Evolutionary conservation across 2,888 invertebrate genomes (phyloP).

Genomic region (Drosophila nigritarsus): DNA sequence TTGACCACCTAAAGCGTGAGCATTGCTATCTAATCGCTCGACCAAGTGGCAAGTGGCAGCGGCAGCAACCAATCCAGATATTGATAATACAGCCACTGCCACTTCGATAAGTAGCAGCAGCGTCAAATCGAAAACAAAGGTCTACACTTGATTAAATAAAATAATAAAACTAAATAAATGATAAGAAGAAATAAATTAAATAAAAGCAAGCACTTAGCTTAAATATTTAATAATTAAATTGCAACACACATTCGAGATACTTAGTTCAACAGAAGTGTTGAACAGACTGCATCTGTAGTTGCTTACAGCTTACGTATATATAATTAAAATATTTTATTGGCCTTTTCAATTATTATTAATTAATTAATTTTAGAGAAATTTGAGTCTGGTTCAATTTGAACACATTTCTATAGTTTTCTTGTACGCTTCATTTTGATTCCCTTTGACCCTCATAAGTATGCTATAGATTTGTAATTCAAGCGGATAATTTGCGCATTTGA

Average conservation of each 20-base stretch:
- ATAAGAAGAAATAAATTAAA: not conserved
- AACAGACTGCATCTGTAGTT: too few species aligned
- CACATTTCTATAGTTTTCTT: not conserved
- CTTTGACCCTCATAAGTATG: conserved; percentile 46
- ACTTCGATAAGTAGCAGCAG: conserved; percentile 38
- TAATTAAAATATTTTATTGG: rapidly evolving
- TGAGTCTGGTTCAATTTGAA: too few species aligned
- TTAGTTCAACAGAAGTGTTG: too few species aligned
- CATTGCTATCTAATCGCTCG: conserved; percentile 44
- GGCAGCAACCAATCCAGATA: conserved; percentile 41
- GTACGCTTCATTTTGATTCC: not conserved
- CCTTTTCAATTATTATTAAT: not conserved
- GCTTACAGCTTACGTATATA: not conserved
- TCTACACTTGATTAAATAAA: not conserved
- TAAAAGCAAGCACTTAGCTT: not conserved
- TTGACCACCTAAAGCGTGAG: conserved; percentile 28
- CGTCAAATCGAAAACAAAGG: conserved; percentile 7
- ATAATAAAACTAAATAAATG: not conserved
- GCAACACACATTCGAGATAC: too few species aligned
- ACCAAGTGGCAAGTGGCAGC: conserved; percentile 34
- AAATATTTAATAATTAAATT: not conserved
- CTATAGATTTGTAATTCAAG: conserved; percentile 38
- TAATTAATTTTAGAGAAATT: not conserved
- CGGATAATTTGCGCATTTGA: conserved; percentile 14
- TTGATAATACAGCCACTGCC: conserved; percentile 35